phyloP scores from a whole-genome alignment of 2,113 vertebrate genomes.

The Nibea coibor region DNA sequence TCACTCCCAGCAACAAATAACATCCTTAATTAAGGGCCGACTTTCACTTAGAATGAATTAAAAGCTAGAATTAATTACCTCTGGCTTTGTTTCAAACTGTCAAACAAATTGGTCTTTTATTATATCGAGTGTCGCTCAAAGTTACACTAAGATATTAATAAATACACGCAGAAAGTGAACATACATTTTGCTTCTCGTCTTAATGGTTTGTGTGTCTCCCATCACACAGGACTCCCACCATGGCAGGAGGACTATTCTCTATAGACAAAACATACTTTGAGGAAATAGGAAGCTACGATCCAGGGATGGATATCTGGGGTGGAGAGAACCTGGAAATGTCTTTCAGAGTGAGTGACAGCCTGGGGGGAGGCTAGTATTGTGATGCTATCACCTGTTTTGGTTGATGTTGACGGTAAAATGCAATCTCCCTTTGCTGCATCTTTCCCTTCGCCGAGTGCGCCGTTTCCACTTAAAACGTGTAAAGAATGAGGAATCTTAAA shows the following conservation, averaged over 20 bases:
- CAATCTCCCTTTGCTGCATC: neutral
- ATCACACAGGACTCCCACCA: conserved; percentile 97
- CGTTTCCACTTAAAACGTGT: neutral
- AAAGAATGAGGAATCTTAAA: neutral
- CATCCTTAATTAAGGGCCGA: conserved; percentile 40
- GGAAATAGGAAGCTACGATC: conserved; percentile 98
- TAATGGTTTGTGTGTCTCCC: conserved; percentile 25
- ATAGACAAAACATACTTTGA: conserved; percentile 98
- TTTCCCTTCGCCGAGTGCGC: neutral
- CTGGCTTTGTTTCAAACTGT: conserved; percentile 59
- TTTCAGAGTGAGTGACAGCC: conserved; percentile 91
- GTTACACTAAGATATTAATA: conserved; percentile 17
- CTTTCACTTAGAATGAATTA: conserved; percentile 50
- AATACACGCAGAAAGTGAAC: conserved; percentile 3
- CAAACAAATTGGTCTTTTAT: conserved; percentile 59
- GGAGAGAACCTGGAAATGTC: conserved; percentile 99
- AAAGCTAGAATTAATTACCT: conserved; percentile 58
- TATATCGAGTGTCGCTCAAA: conserved; percentile 28
- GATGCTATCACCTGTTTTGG: neutral
- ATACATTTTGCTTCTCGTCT: neutral
- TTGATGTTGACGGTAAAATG: neutral
- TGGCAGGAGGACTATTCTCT: conserved; percentile 98
- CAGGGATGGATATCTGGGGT: conserved; percentile 99
- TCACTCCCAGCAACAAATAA: conserved; percentile 49
- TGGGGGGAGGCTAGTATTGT: neutral